phyloP scores from a whole-genome alignment of 1,140 invertebrate genomes.

The Eriosoma lanigerum region DNA sequence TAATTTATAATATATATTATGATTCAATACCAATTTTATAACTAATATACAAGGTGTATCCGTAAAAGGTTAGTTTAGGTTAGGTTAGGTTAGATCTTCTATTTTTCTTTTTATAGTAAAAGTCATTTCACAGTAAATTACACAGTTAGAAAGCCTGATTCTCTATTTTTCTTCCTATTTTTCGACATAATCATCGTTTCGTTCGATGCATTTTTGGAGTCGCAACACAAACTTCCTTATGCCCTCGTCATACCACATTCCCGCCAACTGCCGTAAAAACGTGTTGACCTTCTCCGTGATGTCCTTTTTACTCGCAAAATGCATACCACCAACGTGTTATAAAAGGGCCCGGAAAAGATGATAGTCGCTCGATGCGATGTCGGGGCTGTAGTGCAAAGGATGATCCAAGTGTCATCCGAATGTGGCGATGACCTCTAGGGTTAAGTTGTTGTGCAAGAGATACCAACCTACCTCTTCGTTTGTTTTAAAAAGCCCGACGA shows the following conservation, averaged over 20 bases:
- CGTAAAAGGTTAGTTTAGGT: too few relatives aligned
- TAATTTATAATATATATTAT: too few relatives aligned
- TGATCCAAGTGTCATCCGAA: background rate
- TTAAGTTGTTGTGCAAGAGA: too few relatives aligned
- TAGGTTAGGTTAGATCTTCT: background rate
- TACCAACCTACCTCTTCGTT: too few relatives aligned
- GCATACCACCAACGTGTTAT: background rate
- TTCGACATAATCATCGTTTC: too few relatives aligned
- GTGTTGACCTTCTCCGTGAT: background rate
- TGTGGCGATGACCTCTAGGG: too few relatives aligned
- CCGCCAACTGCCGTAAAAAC: too few relatives aligned
- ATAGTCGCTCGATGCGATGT: background rate
- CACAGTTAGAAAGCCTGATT: background rate
- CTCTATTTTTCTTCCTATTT: background rate
- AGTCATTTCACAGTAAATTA: background rate
- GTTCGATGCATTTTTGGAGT: constrained; percentile 9
- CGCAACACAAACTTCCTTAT: background rate
- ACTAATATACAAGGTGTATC: too few relatives aligned
- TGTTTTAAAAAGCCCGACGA: too few relatives aligned
- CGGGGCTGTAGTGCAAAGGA: background rate
- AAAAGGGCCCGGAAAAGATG: background rate
- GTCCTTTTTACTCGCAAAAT: background rate
- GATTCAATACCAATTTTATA: too few relatives aligned
- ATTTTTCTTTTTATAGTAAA: background rate
- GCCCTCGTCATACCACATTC: background rate